Base-by-base conservation (phyloP, 2,113 vertebrate genomes). In the Alouatta palliata region DNA sequence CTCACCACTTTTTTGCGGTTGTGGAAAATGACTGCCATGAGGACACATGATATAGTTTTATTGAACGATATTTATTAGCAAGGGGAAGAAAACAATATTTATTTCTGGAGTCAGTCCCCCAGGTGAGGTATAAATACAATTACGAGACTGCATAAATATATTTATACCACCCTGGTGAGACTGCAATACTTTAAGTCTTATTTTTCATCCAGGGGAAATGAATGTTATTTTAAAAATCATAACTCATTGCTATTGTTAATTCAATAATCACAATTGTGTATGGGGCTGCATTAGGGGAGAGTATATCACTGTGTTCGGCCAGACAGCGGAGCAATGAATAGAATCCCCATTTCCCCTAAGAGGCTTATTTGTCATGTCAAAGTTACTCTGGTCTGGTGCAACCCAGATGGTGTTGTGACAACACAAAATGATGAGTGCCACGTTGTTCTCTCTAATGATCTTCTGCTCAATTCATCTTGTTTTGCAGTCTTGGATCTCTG, bases 61-160 rank as follows among this genome's bases (percentile, higher is more conserved):
- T 40, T 66, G 0, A 49, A 97, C 49, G 75, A 40, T 80, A 85
- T 85, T 97, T 97, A 96, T 98, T 98, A 97, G 77, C 83, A 93
- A 71, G 16, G 37, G 54, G 66, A 94, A 97, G 87, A 92, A 98
- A 98, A 96, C n/a, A 95, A 91, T 97, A 97, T 98, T 98, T 98
- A 97, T 98, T 97, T 97, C n/a, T 93, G 47, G 70, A 92, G 47
- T 13, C 37, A 95, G 95, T 97, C 93, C 92, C 97, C 91, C 93
- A 98, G 96, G 91, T 98, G 80, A 87, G 61, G 30, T 87, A 81
- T 97, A 98, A 98, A 98, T 97, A 97, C 97, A 98, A 98, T 98
- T 98, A 96, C 49, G 90, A 85, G 47, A 83, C 68, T 87, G 61
- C 64, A 95, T 91, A 97, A 97, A 94, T 98, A 93, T 92, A 97